Base-by-base conservation (phyloP, 2,888 invertebrate species). In the Heliconius aoede region DNA sequence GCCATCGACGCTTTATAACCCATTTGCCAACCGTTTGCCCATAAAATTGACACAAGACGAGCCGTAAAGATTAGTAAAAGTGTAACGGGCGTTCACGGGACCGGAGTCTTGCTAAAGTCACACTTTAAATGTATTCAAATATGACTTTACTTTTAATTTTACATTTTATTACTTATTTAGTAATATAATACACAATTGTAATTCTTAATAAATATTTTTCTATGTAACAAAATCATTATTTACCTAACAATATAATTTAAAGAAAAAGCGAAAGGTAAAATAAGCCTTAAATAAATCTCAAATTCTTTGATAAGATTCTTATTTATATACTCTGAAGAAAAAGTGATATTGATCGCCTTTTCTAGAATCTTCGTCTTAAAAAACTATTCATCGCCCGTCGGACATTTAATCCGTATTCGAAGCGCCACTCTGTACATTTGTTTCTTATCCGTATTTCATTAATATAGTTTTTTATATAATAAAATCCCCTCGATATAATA, bases 1-100 rank as follows among this genome's bases (percentile, higher is more conserved):
- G 82, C 81, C 83, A 82, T 81, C 84, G 81, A 81, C 84, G 77
- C 78, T 87, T 88, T 86, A 87, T 85, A 83, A 80, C 81, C 87
- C 85, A 88, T 91, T 89, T 89, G 85, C 85, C 85, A 88, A 88
- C 88, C 85, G 88, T 89, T 89, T 85, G 85, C 82, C 83, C 86
- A 85, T 90, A 87, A 90, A 88, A 85, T 88, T 87, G 89, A 90
- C 89, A 87, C 86, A 87, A 88, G 86, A 86, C 85, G 84, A 79
- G 82, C 84, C 85, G 84, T 90, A 86, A 88, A 90, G 87, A 89
- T 90, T 89, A 88, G 84, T 83, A 81, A 77, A 82, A 81, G 82
- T 83, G 82, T 79, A 80, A 82, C 76, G 76, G 72, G 76, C 78
- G 69, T 76, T 82, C 78, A 80, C 75, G 79, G 78, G 78, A 72